phyloP scores from a whole-genome alignment of 37 sponge, comb jelly and placozoan genomes.

The Sycon ciliatum region DNA sequence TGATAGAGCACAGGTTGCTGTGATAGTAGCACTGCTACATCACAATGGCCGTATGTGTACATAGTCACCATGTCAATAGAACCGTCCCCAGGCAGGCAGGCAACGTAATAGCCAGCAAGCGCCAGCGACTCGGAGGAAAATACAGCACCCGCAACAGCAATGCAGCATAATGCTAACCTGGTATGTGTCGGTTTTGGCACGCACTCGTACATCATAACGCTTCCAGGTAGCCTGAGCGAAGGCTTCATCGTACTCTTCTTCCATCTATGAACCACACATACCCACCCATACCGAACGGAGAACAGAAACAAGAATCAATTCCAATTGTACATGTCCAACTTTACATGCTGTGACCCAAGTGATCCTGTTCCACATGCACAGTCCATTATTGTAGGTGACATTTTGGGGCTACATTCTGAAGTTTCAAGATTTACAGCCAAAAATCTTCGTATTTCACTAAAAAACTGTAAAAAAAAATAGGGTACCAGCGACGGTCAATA shows the following conservation, averaged over 20 bases:
- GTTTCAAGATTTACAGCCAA: no score
- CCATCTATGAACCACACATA: constrained; percentile 24
- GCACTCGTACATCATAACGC: constrained; percentile 46
- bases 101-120: no score
- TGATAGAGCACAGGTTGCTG: neutral
- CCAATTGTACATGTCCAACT: no score
- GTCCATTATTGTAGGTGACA: no score
- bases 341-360: no score
- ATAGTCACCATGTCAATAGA: no score
- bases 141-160: neutral
- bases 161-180: constrained; percentile 43
- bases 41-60: neutral
- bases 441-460: no score
- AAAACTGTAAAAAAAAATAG: no score
- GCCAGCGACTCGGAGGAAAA: neutral
- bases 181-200: constrained; percentile 78
- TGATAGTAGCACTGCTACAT: neutral
- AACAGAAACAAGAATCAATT: neutral
- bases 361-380: no score
- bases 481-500: no score
- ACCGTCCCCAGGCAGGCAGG: no score
- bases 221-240: constrained; percentile 59
- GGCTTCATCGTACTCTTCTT: constrained; percentile 46
- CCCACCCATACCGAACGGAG: neutral
- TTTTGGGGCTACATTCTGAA: no score